Evolutionary conservation across 2,113 vertebrate genomes (phyloP), one percentile per base, ranked within the genome.

Genomic region (Scortum barcoo): DNA sequence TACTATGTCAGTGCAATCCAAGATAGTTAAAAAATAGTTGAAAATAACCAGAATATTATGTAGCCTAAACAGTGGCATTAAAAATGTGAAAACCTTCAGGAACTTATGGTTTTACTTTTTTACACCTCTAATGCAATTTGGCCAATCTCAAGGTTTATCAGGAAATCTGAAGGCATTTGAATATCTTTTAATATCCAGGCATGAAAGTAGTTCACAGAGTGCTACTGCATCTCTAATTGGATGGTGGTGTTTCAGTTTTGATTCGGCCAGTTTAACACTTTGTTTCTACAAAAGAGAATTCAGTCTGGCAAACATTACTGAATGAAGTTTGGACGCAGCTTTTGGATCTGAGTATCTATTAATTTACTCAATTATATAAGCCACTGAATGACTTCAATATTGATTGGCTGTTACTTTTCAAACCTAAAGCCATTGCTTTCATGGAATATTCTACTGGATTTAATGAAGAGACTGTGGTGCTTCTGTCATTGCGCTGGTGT

Each of bases 401-500:
- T 2, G 5, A 30, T 19, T 26, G 78, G 28, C 53, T 30, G 50
- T 57, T 38, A 20, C 11, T n/a, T 53, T 33, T 72, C 67, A 62
- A 63, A 72, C 46, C 56, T 58, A 7, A 72, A 81, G 73, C 73
- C 54, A 68, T 81, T 42, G 48, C 68, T 62, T 44, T 62, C 28
- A 33, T 57, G 33, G 76, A 78, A 60, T 36, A 33, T 65, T 50
- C 1, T 76, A 71, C 68, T 77, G 58, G 16, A 82, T 73, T 50
- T 24, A 46, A 67, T 58, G 38, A 77, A 63, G 50, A 81, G 30
- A 50, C 63, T 72, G 36, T 80, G 70, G 71, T 65, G 58, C 22
- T 33, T 76, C 20, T 76, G 72, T 87, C 74, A 40, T 81, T 88
- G 57, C 84, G 83, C 83, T 86, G 78, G 62, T 53, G 53, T 26